A percentile compares a stretch with the other conserved stretches of the same genome.
Evolutionary conservation across 2,113 vertebrate genomes (phyloP).

Genomic region (Microcebus lehilahytsara): DNA sequence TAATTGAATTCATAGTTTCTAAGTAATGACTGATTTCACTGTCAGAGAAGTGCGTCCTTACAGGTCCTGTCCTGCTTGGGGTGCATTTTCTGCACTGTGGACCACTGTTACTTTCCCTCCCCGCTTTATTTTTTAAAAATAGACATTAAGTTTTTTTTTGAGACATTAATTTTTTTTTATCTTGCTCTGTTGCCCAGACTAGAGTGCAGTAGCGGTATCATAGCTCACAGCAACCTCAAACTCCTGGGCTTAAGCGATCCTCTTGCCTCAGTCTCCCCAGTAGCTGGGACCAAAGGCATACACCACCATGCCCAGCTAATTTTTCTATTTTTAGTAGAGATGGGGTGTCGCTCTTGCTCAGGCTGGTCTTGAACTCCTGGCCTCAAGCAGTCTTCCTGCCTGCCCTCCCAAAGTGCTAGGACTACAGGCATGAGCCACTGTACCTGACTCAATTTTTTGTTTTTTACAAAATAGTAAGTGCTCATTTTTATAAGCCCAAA

Average conservation of each 20-base stretch:
- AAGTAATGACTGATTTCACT: not conserved
- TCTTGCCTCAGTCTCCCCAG: not conserved
- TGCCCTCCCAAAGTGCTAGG: not conserved
- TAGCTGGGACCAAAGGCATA: not conserved
- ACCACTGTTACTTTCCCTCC: not conserved
- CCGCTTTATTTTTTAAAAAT: not conserved
- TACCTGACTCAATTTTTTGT: not conserved
- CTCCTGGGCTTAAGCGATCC: not conserved
- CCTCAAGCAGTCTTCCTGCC: not conserved
- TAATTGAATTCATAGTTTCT: not conserved
- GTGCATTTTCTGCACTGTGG: not conserved
- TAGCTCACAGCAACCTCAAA: not conserved
- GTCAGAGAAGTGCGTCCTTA: not conserved
- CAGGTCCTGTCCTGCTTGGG: not conserved
- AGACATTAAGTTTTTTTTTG: not conserved
- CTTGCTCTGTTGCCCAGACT: not conserved
- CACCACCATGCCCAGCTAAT: not conserved
- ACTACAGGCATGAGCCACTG: not conserved
- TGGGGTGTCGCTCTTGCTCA: not conserved
- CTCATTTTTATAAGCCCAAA: not conserved
- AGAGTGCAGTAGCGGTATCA: not conserved
- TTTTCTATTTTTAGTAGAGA: not conserved
- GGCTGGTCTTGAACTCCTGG: not conserved
- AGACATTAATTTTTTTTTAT: not conserved
- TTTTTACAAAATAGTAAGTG: not conserved